These are phyloP conservation scores for Anabacerthia variegaticeps DNA, from an alignment of 2,797 vertebrate genomes.

Conservation along the genomic window DNA sequence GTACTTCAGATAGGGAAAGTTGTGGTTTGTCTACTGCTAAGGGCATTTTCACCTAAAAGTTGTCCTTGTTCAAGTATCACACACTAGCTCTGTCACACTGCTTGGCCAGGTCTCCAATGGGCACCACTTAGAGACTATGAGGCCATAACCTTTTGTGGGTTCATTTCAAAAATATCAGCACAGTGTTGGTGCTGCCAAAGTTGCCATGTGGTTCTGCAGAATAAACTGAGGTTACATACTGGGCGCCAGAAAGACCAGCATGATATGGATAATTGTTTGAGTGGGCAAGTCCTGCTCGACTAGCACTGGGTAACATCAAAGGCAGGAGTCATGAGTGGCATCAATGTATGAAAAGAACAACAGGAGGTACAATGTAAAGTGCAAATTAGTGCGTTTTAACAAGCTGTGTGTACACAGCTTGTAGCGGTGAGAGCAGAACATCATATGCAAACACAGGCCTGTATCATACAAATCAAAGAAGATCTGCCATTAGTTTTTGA, in stretches of 20 bases:
- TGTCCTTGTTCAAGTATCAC: neutral
- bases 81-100: neutral
- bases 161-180: neutral
- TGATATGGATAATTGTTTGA: neutral
- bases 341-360: neutral
- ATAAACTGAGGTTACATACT: neutral
- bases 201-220: neutral
- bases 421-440: neutral
- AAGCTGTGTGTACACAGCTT: neutral
- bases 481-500: neutral
- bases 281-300: neutral
- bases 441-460: neutral
- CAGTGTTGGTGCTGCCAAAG: neutral
- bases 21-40: neutral
- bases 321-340: neutral
- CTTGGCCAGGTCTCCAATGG: neutral
- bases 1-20: neutral
- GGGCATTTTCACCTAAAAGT: neutral
- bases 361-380: neutral
- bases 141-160: fast-evolving
- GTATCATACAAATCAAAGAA: neutral
- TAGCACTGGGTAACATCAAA: neutral
- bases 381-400: neutral
- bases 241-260: neutral
- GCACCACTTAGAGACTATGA: neutral